A percentile compares a stretch with the other conserved stretches of the same genome.
phyloP scores from a whole-genome alignment of 2,797 vertebrate genomes.

The Falco novaeseelandiae region DNA sequence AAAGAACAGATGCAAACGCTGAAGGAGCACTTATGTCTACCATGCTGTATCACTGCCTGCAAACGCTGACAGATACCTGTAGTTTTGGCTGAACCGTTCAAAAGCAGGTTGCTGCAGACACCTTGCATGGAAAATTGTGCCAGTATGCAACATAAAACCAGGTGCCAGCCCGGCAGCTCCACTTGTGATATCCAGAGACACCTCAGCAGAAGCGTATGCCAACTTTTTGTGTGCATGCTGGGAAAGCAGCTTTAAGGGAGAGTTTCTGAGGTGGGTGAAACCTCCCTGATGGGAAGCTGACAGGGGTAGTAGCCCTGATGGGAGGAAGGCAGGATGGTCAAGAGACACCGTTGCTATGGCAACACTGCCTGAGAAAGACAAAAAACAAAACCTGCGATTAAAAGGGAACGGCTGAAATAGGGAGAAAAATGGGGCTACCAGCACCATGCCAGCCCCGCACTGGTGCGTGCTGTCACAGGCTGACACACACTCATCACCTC shows the following conservation, averaged over 20 bases:
- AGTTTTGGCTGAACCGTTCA: neutral
- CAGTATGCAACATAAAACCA: neutral
- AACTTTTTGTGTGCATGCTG: fast-evolving
- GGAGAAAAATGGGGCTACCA: neutral
- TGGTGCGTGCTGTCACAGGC: neutral
- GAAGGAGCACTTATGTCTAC: neutral
- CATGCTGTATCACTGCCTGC: neutral
- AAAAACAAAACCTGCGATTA: neutral
- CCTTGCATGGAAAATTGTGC: neutral
- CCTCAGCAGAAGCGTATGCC: fast-evolving
- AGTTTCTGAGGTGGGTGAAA: neutral
- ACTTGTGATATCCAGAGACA: neutral
- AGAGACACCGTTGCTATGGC: slow-evolving; percentile 40
- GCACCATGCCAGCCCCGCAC: neutral
- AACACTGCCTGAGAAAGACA: slow-evolving; percentile 44
- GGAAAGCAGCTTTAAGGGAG: neutral
- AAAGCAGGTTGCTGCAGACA: neutral
- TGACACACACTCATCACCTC: neutral
- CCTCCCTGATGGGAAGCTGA: neutral
- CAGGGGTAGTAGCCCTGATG: slow-evolving; percentile 5
- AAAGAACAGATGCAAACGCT: neutral
- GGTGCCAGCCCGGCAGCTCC: neutral
- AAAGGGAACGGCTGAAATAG: neutral
- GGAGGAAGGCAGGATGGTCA: slow-evolving; percentile 43
- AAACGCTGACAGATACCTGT: neutral